Conservation (phyloP, 2,797 vertebrate genomes). For the Delichon dasypus region DNA sequence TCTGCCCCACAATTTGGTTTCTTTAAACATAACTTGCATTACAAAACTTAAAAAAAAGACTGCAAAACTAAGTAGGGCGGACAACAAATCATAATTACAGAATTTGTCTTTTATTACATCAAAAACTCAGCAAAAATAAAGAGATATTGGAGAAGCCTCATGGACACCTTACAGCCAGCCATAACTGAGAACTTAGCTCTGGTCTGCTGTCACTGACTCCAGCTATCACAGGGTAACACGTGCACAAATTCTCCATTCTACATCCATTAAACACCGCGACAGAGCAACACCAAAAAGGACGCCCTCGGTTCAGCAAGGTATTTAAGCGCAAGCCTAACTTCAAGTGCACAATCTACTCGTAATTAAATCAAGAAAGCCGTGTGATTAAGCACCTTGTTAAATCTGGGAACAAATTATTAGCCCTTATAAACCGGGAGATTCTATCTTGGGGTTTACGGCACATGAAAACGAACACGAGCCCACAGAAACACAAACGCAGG, state of each 20-base stretch:
- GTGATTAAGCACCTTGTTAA: constrained; percentile 49
- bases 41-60: not conserved
- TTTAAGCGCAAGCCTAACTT: not conserved
- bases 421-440: constrained; percentile 37
- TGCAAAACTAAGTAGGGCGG: not conserved
- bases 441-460: not conserved
- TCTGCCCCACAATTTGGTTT: not conserved
- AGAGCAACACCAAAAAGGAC: not conserved
- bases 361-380: constrained; percentile 14
- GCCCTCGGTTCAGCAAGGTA: not conserved
- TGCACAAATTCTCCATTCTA: not conserved
- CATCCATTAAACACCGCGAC: not conserved
- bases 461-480: not conserved
- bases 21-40: not conserved
- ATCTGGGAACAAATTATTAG: constrained; percentile 27
- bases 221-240: not conserved
- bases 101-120: not conserved
- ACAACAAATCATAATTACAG: not conserved
- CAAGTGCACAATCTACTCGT: not conserved
- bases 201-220: not conserved
- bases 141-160: not conserved
- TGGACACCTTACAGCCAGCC: not conserved
- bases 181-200: not conserved
- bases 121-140: not conserved
- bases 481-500: fast-evolving